Conservation (phyloP, 2,888 invertebrate species). For the Fragum sueziense region DNA sequence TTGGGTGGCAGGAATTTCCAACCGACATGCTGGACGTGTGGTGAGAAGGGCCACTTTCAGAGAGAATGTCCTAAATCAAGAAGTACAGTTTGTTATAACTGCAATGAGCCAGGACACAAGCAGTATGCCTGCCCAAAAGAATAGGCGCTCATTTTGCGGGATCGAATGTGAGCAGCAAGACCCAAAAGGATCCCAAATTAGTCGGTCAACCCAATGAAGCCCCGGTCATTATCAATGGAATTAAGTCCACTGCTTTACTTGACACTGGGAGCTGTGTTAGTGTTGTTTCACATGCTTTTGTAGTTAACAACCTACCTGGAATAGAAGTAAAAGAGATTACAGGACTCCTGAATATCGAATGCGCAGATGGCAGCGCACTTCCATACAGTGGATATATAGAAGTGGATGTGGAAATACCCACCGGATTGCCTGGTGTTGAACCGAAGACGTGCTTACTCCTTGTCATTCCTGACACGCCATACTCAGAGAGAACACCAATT, state of each 20-base stretch:
- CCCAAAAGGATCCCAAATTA: constrained; percentile 22
- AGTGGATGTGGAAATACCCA: constrained; percentile 2
- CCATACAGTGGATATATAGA: constrained; percentile 52
- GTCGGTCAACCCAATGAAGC: constrained; percentile 24
- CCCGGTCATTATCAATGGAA: not conserved
- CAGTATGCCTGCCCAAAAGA: too few relatives aligned
- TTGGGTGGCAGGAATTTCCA: not conserved
- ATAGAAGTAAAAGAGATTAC: constrained; percentile 1
- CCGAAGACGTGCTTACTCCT: constrained; percentile 13
- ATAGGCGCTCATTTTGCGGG: too few relatives aligned
- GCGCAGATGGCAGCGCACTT: constrained; percentile 30
- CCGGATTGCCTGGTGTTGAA: constrained; percentile 7
- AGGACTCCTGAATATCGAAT: constrained; percentile 27
- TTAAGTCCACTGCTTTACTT: constrained; percentile 22
- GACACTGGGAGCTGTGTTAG: too few relatives aligned
- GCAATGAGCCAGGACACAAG: too few relatives aligned
- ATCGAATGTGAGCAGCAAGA: not conserved
- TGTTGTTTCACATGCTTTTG: constrained; percentile 4
- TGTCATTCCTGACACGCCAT: constrained; percentile 41
- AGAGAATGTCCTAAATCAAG: constrained; percentile 26
- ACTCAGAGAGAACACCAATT: constrained; percentile 36
- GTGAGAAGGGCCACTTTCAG: constrained; percentile 8
- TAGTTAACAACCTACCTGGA: too few relatives aligned
- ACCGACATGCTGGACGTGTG: constrained; percentile 21
- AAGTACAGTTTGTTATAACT: too few relatives aligned